Evolutionary conservation across 1,140 invertebrate genomes (phyloP).

Genomic region (Temnothorax nylanderi): DNA sequence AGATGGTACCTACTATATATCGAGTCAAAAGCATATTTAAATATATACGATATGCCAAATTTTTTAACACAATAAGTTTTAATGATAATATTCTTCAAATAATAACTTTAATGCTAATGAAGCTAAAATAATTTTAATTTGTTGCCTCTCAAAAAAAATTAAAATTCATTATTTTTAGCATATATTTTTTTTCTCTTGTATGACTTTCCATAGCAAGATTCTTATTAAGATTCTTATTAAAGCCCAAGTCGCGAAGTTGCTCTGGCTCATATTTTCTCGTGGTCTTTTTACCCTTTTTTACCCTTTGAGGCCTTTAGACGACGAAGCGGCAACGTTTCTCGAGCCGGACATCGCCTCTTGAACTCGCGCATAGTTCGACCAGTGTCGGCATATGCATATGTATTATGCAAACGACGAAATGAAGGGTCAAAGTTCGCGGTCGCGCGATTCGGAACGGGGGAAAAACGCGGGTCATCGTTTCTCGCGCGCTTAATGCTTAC

Average conservation of each 20-base stretch:
- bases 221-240: not conserved
- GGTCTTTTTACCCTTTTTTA: not conserved
- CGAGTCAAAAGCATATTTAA: not conserved
- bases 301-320: not conserved
- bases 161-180: not conserved
- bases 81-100: not conserved
- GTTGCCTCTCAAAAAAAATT: not conserved
- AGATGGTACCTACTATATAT: not conserved
- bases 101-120: not conserved
- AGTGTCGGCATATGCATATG: not conserved
- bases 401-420: conserved; percentile 50
- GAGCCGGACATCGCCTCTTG: not conserved
- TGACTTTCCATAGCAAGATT: not conserved
- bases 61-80: not conserved
- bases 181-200: not conserved
- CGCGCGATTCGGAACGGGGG: conserved; percentile 37
- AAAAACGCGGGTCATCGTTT: conserved; percentile 40
- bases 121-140: not conserved
- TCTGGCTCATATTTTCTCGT: not conserved
- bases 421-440: conserved; percentile 38
- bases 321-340: not conserved
- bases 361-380: not conserved
- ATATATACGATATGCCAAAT: not conserved
- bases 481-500: conserved; percentile 22
- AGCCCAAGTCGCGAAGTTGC: not conserved